phyloP scores from a whole-genome alignment of 2,888 invertebrate genomes.

The Acanthopleura granulata region DNA sequence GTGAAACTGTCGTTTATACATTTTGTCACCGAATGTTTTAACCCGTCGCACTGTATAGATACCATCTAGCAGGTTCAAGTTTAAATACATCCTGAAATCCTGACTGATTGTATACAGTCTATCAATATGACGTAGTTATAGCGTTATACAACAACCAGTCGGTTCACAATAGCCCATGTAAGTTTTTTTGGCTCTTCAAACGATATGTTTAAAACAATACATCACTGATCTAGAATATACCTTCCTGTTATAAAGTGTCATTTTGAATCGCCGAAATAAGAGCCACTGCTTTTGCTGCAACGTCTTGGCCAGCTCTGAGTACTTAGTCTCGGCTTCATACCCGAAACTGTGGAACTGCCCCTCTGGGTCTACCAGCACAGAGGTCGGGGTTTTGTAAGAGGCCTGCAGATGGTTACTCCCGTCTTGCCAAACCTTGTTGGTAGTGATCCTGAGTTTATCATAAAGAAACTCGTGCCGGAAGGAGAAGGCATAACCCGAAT shows the following conservation, averaged over 20 bases:
- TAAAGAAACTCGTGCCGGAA: not conserved
- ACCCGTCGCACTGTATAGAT: too few relatives aligned
- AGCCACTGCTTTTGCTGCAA: not conserved
- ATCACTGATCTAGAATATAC: not conserved
- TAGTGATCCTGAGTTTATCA: not conserved
- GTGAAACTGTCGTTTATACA: too few relatives aligned
- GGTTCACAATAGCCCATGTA: too few relatives aligned
- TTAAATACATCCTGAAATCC: too few relatives aligned
- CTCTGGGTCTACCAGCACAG: not conserved
- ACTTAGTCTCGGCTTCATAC: not conserved
- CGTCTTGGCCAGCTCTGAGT: not conserved
- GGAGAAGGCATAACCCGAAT: conserved; percentile 1
- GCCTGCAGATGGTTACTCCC: not conserved
- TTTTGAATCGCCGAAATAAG: not conserved
- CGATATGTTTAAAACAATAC: too few relatives aligned
- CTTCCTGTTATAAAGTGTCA: not conserved
- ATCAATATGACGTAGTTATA: too few relatives aligned
- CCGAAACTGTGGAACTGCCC: not conserved
- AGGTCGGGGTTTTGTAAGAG: not conserved
- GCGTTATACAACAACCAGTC: too few relatives aligned
- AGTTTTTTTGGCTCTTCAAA: too few relatives aligned
- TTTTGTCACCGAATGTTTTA: too few relatives aligned
- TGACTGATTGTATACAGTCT: too few relatives aligned
- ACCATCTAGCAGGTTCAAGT: too few relatives aligned
- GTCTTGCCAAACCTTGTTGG: not conserved